phyloP scores from a whole-genome alignment of 2,113 vertebrate species.

The Illadopsis cleaveri region DNA sequence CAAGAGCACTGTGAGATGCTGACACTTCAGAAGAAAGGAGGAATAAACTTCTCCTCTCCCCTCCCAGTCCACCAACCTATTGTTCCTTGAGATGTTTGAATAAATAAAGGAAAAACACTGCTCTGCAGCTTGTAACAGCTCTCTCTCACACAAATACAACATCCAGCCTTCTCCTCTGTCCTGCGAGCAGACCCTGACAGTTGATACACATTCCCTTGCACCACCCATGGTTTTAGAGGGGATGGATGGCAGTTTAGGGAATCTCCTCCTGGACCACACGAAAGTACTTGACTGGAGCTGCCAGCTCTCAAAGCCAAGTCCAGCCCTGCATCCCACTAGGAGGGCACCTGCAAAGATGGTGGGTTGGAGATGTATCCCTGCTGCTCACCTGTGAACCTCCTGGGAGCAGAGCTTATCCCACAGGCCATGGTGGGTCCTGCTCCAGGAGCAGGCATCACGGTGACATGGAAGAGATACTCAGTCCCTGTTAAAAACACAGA shows the following conservation, averaged over 20 bases:
- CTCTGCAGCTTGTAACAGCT: background rate
- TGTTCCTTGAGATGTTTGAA: background rate
- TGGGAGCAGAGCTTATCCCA: background rate
- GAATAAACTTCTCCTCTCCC: background rate
- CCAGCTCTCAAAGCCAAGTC: background rate
- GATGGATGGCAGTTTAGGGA: background rate
- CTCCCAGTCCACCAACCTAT: background rate
- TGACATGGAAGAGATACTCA: background rate
- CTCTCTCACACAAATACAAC: rapidly evolving
- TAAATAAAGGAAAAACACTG: background rate
- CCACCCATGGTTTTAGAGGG: background rate
- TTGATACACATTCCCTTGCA: background rate
- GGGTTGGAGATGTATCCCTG: background rate
- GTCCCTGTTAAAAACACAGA: background rate
- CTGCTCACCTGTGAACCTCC: background rate
- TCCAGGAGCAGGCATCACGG: background rate
- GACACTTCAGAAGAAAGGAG: background rate
- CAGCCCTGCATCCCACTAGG: background rate
- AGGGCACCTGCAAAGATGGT: background rate
- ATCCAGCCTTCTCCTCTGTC: background rate
- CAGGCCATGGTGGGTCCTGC: rapidly evolving
- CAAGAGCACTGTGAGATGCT: background rate
- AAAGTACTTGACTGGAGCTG: background rate
- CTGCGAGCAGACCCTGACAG: background rate
- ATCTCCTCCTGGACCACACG: background rate